Evolutionary conservation across 2,888 invertebrate species (phyloP), one percentile per base, ranked within the genome.

Genomic region (Machimus atricapillus): DNA sequence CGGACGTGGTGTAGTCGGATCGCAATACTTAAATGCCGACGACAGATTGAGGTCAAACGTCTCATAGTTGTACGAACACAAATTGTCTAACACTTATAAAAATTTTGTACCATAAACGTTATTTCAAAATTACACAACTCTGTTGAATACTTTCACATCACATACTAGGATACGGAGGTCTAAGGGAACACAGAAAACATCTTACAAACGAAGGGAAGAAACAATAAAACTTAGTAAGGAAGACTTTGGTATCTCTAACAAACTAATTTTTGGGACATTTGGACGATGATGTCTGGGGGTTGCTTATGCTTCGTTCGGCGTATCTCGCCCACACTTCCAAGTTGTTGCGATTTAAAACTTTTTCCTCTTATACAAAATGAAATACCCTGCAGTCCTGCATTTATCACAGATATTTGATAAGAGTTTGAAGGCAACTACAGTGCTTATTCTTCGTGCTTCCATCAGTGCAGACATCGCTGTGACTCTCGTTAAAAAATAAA

Each of bases 71-170:
- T 78, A 78, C 78, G 78, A 78, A 78, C 43, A 78, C 78, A 78
- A 78, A 78, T 37, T 79, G 40, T 79, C 43, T 46, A 79, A 79
- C 58, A 56, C 56, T 58, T 82, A 82, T 82, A 82, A 82, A 82
- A 82, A 82, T 82, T 82, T 82, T 82, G 82, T 82, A 82, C 82
- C 82, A 82, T 82, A 82, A 82, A 56, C 58, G 31, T 82, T 82
- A 82, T 43, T 46, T 46, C 79, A 46, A 79, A 66, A 79, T 79
- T 79, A 79, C 79, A 79, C 82, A 82, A 82, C 82, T 82, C 82
- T 52, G 79, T 23, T 82, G 56, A 82, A 82, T 82, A 82, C 56
- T 82, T 82, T 37, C 58, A 78, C 37, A 34, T 82, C 82, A 82
- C 73, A 66, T 46, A 78, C 78, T 40, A 40, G 78, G 43, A 43